These are phyloP conservation scores for Lagodon rhomboides DNA, from an alignment of 2,797 vertebrate genomes.

Conservation along the genomic window DNA sequence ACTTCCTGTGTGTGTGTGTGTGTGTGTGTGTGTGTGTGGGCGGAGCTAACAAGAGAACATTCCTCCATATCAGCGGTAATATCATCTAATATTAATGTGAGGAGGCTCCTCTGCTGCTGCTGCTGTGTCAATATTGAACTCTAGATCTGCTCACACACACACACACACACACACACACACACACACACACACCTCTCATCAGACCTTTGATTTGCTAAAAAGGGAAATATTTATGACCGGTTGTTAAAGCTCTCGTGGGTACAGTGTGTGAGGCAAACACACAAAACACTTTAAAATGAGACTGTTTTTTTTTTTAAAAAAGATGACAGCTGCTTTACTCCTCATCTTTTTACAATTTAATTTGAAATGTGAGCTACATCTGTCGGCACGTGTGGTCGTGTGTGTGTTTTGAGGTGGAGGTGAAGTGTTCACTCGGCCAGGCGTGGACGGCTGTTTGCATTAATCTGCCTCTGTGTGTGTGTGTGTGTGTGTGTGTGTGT, in stretches of 20 bases:
- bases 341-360: too few relatives aligned
- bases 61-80: constrained; percentile 64
- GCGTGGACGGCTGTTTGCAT: not conserved
- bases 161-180: constrained; percentile 34
- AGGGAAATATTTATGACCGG: constrained; percentile 70
- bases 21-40: constrained; percentile 35
- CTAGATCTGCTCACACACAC: constrained; percentile 23
- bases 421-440: too few relatives aligned
- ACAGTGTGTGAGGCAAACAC: not conserved
- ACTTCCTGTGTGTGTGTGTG: constrained; percentile 40
- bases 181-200: constrained; percentile 24
- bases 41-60: constrained; percentile 44
- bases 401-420: not conserved
- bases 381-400: not conserved
- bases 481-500: not conserved
- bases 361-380: not conserved
- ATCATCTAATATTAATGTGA: constrained; percentile 69
- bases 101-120: constrained; percentile 44
- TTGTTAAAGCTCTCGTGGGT: constrained; percentile 50
- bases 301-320: not conserved
- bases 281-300: not conserved
- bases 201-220: constrained; percentile 72
- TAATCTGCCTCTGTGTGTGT: not conserved
- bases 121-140: constrained; percentile 67
- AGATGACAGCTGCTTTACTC: not conserved